phyloP scores from a whole-genome alignment of 1,140 invertebrate genomes.

The Liolophura sinensis region DNA sequence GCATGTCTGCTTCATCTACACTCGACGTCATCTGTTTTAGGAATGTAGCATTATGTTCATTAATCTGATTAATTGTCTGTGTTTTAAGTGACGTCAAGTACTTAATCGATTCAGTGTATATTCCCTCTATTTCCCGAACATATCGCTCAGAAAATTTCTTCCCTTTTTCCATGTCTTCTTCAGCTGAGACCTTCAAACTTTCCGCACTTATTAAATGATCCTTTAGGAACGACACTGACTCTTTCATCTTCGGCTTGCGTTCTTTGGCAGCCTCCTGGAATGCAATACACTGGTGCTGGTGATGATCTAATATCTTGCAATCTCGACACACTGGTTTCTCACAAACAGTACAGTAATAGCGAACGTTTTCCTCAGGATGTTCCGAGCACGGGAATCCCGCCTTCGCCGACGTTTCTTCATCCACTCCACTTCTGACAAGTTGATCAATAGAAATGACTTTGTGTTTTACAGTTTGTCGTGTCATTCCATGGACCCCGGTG shows the following conservation, averaged over 20 bases:
- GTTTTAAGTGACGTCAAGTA: too few species aligned
- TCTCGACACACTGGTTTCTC: slow-evolving; percentile 3
- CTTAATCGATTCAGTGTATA: too few species aligned
- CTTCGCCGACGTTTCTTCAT: not conserved
- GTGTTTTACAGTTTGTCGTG: not conserved
- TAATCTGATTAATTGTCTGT: too few species aligned
- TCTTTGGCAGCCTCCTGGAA: not conserved
- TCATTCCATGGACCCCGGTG: not conserved
- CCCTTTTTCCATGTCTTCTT: too few species aligned
- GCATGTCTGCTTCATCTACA: too few species aligned
- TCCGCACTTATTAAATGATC: too few species aligned
- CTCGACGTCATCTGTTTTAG: too few species aligned
- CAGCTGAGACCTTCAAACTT: too few species aligned
- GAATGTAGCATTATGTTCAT: too few species aligned
- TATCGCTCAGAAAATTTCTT: too few species aligned
- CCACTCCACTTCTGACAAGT: not conserved
- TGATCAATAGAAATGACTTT: not conserved
- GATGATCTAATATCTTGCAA: not conserved
- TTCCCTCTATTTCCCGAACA: too few species aligned
- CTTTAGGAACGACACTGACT: too few species aligned
- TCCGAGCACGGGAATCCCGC: not conserved
- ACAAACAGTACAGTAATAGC: not conserved
- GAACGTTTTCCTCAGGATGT: not conserved
- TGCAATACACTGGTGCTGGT: not conserved
- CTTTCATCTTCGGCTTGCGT: slow-evolving; percentile 1